Evolutionary conservation across 2,113 vertebrate genomes (phyloP), one percentile per base, ranked within the genome.

Genomic region (Plotosus lineatus): DNA sequence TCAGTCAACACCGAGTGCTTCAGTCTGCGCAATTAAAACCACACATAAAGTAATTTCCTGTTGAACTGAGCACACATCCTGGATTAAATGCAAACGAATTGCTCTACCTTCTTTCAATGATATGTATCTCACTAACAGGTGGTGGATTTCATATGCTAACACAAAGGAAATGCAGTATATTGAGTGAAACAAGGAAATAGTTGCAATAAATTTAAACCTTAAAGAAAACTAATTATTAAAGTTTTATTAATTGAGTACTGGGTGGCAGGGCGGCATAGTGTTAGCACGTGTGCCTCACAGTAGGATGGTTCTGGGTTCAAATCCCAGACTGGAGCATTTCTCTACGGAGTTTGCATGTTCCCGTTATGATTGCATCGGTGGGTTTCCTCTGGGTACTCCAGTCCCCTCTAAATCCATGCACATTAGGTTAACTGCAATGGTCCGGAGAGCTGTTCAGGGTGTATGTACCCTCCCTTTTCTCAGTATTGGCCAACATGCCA

Each of bases 31-130:
- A 40, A 40, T 40, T 42, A 44, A 42, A 42, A 15, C 40, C 38
- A 26, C 40, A 42, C 23, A 10, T 68, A 44, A 44, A 14, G 65
- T 69, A 69, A 69, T 69, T 46, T 66, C 63, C 63, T 69, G 63
- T 17, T 26, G 12, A 42, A 40, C 26, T 46, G 40, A 28, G 63
- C 23, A 66, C 61, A 42, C 19, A 66, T 42, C 36, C 61, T 40
- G 58, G 28, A 33, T 61, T 61, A 17, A 15, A 33, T 31, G 17
- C 7, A 63, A 63, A 15, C 7, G 3, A 36, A 63, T 36, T 63
- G 31, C 36, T n/a, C 21, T n/a, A 42, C 21, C 21, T 42, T 42
- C 38, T 11, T 66, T 66, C n/a, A 66, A 66, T n/a, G 4, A 0
- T 21, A 66, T 5, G 0, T 9, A 40, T 4, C 21, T 42, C 1